phyloP scores from a whole-genome alignment of 1,140 invertebrate species.

The Calephelis virginiensis region DNA sequence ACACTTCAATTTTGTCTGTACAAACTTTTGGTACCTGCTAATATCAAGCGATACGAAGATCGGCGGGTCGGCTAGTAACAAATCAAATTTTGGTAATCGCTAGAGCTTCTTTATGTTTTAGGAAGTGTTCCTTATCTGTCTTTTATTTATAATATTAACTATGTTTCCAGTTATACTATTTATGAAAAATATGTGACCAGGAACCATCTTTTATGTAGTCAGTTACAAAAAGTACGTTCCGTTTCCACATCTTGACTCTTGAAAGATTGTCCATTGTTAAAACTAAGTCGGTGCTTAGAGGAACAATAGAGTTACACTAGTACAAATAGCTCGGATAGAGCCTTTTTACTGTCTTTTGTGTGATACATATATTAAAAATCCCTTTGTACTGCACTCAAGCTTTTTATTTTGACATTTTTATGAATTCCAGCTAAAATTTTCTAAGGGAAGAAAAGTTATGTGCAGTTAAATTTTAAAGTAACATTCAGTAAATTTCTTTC shows the following conservation, averaged over 20 bases:
- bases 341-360: conserved; percentile 12
- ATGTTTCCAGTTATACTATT: too few relatives aligned
- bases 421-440: conserved; percentile 5
- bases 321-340: conserved; percentile 11
- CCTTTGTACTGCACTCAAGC: conserved; percentile 11
- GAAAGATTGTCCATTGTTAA: conserved; percentile 16
- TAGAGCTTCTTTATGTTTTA: too few relatives aligned
- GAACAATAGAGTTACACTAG: conserved; percentile 15
- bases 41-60: too few relatives aligned
- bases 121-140: too few relatives aligned
- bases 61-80: too few relatives aligned
- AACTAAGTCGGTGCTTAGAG: conserved; percentile 14
- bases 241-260: conserved; percentile 18
- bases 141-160: too few relatives aligned
- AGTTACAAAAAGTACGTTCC: conserved; percentile 14
- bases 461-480: too few relatives aligned
- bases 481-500: too few relatives aligned
- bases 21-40: too few relatives aligned
- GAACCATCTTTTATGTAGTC: background rate
- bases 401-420: conserved; percentile 17
- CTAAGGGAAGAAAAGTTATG: background rate
- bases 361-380: conserved; percentile 14
- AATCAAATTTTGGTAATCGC: too few relatives aligned
- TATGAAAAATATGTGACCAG: too few relatives aligned
- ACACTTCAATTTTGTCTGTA: too few relatives aligned